These are phyloP conservation scores for Alloscopus bannaensis DNA, from an alignment of 2,888 invertebrate species.

Conservation along the genomic window DNA sequence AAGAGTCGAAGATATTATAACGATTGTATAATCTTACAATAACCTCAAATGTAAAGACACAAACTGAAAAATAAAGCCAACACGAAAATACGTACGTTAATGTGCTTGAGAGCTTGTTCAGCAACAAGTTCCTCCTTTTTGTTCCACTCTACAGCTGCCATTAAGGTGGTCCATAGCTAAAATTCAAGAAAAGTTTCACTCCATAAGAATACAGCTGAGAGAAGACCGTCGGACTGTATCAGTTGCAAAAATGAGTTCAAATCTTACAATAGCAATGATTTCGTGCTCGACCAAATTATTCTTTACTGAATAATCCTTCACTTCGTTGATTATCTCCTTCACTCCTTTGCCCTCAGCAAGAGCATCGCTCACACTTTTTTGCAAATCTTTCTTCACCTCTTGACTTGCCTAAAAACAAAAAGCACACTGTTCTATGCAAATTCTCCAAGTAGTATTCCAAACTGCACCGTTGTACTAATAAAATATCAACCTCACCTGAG, in stretches of 20 bases:
- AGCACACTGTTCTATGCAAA: neutral
- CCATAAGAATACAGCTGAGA: too few relatives aligned
- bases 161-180: slow-evolving; percentile 94
- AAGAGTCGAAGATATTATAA: too few relatives aligned
- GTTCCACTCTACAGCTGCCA: slow-evolving; percentile 98
- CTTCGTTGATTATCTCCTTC: slow-evolving; percentile 89
- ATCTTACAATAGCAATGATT: slow-evolving; percentile 87
- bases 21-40: too few relatives aligned
- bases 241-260: too few relatives aligned
- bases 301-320: slow-evolving; percentile 89
- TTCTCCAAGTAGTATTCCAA: neutral
- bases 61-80: neutral
- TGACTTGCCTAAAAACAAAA: slow-evolving; percentile 82
- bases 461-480: neutral
- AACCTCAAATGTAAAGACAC: too few relatives aligned
- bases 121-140: slow-evolving; percentile 98
- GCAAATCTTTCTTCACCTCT: slow-evolving; percentile 87
- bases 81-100: slow-evolving; percentile 78
- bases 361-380: slow-evolving; percentile 86
- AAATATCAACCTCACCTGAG: slow-evolving; percentile 75
- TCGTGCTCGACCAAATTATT: slow-evolving; percentile 93
- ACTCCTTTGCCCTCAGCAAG: slow-evolving; percentile 90
- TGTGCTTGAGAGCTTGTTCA: slow-evolving; percentile 94
- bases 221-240: too few relatives aligned
- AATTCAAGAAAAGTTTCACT: slow-evolving; percentile 14